Evolutionary conservation across 2,888 invertebrate species (phyloP).

Genomic region (Stratiomys singularior): DNA sequence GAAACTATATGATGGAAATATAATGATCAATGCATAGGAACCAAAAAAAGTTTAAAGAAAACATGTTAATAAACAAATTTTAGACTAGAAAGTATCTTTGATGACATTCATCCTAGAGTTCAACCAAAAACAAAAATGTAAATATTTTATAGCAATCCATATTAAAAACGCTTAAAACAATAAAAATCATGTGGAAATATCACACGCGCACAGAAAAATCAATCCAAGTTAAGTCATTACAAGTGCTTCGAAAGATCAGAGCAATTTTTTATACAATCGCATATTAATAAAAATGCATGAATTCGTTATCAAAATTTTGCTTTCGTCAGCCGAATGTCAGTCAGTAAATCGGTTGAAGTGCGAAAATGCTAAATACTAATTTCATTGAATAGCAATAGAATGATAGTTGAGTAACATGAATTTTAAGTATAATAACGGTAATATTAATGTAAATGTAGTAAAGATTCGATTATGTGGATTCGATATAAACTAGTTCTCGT

Average conservation of each 20-base stretch:
- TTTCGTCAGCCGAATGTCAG: background rate
- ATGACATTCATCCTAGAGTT: background rate
- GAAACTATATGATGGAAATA: background rate
- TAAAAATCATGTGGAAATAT: background rate
- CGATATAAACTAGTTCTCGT: too few relatives aligned
- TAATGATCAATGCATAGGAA: background rate
- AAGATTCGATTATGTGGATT: too few relatives aligned
- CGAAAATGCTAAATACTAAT: background rate
- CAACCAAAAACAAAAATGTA: background rate
- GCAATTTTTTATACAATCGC: conserved; percentile 42
- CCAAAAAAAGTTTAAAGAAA: conserved; percentile 19
- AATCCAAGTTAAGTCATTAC: conserved; percentile 15
- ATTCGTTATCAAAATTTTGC: background rate
- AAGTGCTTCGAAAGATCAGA: conserved; percentile 9
- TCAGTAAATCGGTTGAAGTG: background rate
- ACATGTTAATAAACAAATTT: background rate
- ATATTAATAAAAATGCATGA: background rate
- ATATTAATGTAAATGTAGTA: background rate
- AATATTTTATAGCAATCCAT: background rate
- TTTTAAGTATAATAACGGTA: too few relatives aligned
- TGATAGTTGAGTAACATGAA: background rate
- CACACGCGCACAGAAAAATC: conserved; percentile 22
- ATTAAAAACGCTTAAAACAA: background rate
- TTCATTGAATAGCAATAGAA: background rate
- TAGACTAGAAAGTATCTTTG: background rate